Conservation (phyloP, 2,113 vertebrate genomes). For the Artemisiospiza belli region DNA sequence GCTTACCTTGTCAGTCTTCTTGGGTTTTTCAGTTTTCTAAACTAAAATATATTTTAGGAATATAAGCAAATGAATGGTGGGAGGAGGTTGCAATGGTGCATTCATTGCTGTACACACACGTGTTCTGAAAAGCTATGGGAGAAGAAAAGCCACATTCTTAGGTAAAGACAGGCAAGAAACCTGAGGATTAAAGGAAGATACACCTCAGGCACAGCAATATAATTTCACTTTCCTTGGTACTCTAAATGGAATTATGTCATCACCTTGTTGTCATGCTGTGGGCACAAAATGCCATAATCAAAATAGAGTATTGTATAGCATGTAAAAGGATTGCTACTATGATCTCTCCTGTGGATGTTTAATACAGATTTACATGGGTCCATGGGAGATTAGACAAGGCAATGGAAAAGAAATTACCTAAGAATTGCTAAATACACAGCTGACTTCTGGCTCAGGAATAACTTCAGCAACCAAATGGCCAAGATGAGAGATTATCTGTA, state of each 20-base stretch:
- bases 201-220: neutral
- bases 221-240: neutral
- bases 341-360: neutral
- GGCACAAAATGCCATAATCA: neutral
- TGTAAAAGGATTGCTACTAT: neutral
- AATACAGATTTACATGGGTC: neutral
- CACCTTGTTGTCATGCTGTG: neutral
- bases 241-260: neutral
- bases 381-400: neutral
- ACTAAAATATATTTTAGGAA: neutral
- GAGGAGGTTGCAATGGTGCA: neutral
- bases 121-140: neutral
- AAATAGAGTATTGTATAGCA: neutral
- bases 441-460: neutral
- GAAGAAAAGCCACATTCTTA: neutral
- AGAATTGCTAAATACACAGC: neutral
- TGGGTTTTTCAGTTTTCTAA: neutral
- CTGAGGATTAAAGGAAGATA: neutral
- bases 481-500: neutral
- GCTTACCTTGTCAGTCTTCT: slow-evolving; percentile 2
- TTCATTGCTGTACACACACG: accelerated
- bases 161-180: neutral
- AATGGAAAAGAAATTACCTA: neutral
- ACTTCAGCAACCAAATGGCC: neutral
- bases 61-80: neutral